Percentiles rank a stretch among this genome's conserved stretches.
phyloP scores from a whole-genome alignment of 2,113 vertebrate genomes.

The Passer montanus region DNA sequence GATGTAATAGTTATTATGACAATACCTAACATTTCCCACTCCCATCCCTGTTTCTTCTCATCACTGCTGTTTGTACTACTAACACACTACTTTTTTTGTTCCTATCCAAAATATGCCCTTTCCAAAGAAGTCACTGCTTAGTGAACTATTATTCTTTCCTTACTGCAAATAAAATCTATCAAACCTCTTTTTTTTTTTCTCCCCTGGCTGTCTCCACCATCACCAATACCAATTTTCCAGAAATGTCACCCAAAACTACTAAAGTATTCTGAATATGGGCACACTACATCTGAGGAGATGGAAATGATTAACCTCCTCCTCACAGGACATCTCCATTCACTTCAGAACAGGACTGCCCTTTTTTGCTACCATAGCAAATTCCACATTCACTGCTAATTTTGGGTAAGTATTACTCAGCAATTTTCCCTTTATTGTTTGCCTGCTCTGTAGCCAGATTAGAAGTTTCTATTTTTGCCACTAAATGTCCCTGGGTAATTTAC shows the following conservation, averaged over 20 bases:
- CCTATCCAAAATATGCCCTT: neutral
- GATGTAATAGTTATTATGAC: neutral
- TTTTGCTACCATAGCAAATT: neutral
- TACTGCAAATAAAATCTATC: neutral
- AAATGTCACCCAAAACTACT: neutral
- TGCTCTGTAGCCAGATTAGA: constrained; percentile 1
- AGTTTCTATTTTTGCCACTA: constrained; percentile 35
- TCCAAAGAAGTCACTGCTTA: neutral
- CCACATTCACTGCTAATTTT: constrained; percentile 5
- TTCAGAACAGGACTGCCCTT: neutral
- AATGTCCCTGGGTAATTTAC: neutral
- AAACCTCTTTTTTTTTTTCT: neutral
- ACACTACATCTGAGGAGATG: neutral
- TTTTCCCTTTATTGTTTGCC: neutral
- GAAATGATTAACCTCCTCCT: neutral
- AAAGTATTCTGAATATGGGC: neutral
- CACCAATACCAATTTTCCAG: neutral
- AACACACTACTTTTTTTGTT: neutral
- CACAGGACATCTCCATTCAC: neutral
- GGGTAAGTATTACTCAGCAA: neutral
- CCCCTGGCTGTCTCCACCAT: neutral
- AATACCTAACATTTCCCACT: neutral
- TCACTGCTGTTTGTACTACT: neutral
- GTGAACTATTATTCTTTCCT: neutral
- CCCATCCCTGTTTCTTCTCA: neutral